Evolutionary conservation across 2,113 vertebrate genomes (phyloP), one percentile per base, ranked within the genome.

Genomic region (Orthonyx spaldingii): DNA sequence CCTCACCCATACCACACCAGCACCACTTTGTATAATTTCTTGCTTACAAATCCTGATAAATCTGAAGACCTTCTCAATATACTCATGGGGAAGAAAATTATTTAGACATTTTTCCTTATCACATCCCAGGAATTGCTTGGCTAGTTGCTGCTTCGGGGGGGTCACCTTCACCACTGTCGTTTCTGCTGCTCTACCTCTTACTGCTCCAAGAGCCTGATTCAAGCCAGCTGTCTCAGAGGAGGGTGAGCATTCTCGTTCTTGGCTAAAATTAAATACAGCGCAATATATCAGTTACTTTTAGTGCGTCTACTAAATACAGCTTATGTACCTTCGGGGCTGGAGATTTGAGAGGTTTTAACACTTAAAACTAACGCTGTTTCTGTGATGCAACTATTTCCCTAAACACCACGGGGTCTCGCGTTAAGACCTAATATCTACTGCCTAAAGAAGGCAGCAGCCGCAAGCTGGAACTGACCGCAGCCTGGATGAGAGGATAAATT

Each of bases 291-390:
- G 14, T 24, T 32, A 13, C 44, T 82, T 79, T 13, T 13, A 35
- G 37, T 0, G 0, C 14, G 1, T 8, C 32, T 32, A 10, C 16
- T 64, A 52, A 79, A 30, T 4, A 27, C 17, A 39, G 32, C 24
- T 71, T 35, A 18, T 0, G 1, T 4, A 28, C 26, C 60, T 60
- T 56, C 7, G 10, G 17, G 7, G 15, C 6, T 23, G 3, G 3
- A 14, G 7, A 30, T 20, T 76, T 15, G 23, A 22, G 35, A 56
- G 35, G 11, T 20, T 70, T 63, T n/a, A 18, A 33, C 16, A 11
- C 13, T 28, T 49, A 27, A 75, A 87, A 33, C 16, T 6, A 35
- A 13, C 32, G 0, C 24, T 6, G 16, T 37, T 77, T 44, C 65
- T 32, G 8, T 17, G 11, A 44, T 9, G 12, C 39, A 22, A 2